These are phyloP conservation scores for Polyommatus iphigenia DNA, from an alignment of 2,888 invertebrate species.

Conservation along the genomic window DNA sequence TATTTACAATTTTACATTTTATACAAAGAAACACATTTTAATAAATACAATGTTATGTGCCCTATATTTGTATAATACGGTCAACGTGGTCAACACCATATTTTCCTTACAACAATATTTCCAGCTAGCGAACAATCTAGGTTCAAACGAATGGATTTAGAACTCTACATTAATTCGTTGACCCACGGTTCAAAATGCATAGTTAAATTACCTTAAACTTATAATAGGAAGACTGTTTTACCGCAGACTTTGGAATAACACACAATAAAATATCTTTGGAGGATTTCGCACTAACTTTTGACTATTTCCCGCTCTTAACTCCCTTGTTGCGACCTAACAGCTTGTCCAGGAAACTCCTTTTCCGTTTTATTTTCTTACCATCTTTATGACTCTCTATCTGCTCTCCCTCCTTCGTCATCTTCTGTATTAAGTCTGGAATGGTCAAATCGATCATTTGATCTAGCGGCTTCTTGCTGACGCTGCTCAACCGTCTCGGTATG, in stretches of 20 bases:
- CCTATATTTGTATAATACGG: neutral
- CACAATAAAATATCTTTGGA: conserved; percentile 60
- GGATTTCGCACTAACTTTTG: conserved; percentile 54
- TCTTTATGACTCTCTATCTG: conserved; percentile 58
- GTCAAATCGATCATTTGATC: conserved; percentile 61
- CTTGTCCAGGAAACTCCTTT: conserved; percentile 74
- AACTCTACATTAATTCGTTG: neutral
- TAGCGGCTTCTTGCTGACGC: conserved; percentile 53
- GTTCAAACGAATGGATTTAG: neutral
- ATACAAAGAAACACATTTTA: neutral
- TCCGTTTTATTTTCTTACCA: conserved; percentile 69
- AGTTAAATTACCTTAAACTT: conserved; percentile 27
- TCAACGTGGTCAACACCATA: neutral
- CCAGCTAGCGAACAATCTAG: conserved; percentile 12
- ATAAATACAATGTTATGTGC: conserved; percentile 5
- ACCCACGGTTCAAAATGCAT: conserved; percentile 27
- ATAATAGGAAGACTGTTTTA: conserved; percentile 27
- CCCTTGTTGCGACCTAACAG: conserved; percentile 69
- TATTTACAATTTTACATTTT: conserved; percentile 18
- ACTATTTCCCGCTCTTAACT: conserved; percentile 51
- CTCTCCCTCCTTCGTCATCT: conserved; percentile 66
- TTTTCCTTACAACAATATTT: neutral
- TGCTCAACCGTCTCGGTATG: conserved; percentile 60
- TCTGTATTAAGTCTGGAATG: conserved; percentile 69
- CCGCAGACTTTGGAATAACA: conserved; percentile 26